Percentiles rank a stretch among this genome's conserved stretches.
These are phyloP conservation scores for Entomyzon cyanotis DNA, from an alignment of 2,113 vertebrate species.

Conservation along the genomic window DNA sequence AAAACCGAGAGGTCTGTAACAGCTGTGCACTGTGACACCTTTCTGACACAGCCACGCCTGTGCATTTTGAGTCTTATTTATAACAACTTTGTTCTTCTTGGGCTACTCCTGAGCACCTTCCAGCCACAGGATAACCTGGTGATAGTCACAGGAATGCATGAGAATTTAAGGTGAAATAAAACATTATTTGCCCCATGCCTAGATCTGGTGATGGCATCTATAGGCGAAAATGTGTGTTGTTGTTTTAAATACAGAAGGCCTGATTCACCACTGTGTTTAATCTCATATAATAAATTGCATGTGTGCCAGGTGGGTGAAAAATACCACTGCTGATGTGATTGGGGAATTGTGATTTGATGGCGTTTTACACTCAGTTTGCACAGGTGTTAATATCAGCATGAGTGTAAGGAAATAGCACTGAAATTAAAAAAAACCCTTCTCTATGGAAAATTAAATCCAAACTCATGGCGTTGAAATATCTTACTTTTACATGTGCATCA, in stretches of 20 bases:
- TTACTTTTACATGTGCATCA: background rate
- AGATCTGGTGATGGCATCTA: background rate
- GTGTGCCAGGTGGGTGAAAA: conserved; percentile 30
- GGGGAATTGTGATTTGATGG: conserved; percentile 36
- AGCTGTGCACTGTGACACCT: background rate
- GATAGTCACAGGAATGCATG: background rate
- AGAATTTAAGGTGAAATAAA: background rate
- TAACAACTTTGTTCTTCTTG: background rate
- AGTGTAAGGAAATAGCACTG: background rate
- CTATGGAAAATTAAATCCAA: background rate
- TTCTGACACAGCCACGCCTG: background rate
- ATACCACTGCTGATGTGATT: background rate
- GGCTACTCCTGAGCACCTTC: background rate
- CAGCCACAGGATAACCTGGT: background rate
- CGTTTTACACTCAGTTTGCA: conserved; percentile 24
- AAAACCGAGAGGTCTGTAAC: background rate
- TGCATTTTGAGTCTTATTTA: background rate
- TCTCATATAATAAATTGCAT: conserved; percentile 53
- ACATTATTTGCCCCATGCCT: background rate
- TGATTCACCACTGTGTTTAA: conserved; percentile 43
- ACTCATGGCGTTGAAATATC: background rate
- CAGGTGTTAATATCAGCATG: conserved; percentile 34
- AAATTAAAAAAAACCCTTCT: background rate
- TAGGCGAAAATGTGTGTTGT: background rate
- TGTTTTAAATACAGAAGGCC: conserved; percentile 36